Evolutionary conservation across 2,113 vertebrate genomes (phyloP).

Genomic region (sheep (Ovis aries)): DNA sequence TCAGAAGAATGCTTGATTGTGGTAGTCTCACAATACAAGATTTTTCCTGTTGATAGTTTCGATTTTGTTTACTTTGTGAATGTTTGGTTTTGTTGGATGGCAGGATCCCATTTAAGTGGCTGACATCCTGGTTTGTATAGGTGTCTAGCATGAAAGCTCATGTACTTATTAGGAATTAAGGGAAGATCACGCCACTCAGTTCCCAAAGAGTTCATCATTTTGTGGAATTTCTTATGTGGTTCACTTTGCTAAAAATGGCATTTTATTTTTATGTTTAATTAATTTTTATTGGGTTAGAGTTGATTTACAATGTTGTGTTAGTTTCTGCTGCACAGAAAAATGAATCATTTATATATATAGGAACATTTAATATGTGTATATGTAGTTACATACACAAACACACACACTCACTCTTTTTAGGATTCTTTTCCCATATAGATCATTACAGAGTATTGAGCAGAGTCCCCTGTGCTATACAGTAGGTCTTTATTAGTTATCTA

Average conservation of each 20-base stretch:
- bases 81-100: not conserved
- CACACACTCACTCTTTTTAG: not conserved
- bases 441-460: not conserved
- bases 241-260: not conserved
- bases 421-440: not conserved
- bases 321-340: not conserved
- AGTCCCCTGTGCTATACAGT: not conserved
- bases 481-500: not conserved
- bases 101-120: not conserved
- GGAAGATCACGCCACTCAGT: not conserved
- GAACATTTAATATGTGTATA: not conserved
- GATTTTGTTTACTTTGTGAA: constrained; percentile 15
- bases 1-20: constrained; percentile 19
- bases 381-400: not conserved
- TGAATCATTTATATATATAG: too few species aligned
- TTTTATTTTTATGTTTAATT: not conserved
- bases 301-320: not conserved
- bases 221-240: not conserved
- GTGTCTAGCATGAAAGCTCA: not conserved
- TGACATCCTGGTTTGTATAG: not conserved
- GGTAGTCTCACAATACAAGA: not conserved
- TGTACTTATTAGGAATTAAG: not conserved
- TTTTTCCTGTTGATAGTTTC: not conserved
- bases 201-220: not conserved
- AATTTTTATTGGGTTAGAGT: not conserved